Base-by-base conservation (phyloP, 2,888 invertebrate genomes). In the Coelogynopora nodosa region DNA sequence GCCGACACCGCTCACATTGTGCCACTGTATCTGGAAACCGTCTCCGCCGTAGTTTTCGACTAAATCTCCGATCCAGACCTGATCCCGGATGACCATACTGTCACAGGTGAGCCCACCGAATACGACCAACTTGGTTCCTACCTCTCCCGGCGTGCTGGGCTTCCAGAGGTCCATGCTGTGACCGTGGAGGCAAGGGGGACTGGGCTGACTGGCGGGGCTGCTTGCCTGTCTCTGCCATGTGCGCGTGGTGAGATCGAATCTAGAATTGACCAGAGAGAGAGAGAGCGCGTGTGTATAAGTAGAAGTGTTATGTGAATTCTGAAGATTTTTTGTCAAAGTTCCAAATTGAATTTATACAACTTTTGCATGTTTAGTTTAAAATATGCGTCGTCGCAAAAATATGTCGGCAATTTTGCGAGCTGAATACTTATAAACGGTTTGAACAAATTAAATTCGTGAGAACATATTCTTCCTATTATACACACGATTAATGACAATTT, bases 81-180 rank as follows among this genome's bases (percentile, higher is more conserved):
- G 74, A 26, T 23, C 27, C 23, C 23, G 74, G 23, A 74, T 26
- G 18, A 26, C 74, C 2, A 74, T 10, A 23, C 74, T 26, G 2
- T 5, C 5, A 23, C 74, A 74, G 74, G 74, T 74, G 18, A 74
- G 5, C 23, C 74, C 74, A 2, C 74, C 74, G 74, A 23, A 74
- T 2, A 74, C 74, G 10, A 74, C 27, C 5, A 74, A 23, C 5
- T 49, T 10, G 49, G 5, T 5, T 5, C 5, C 49, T 18, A 10
- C 49, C 18, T 49, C 5, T 5, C 23, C 23, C 18, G 5, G 18
- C 18, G 18, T 18, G 18, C 5, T 49, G 2, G 74, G 5, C 23
- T 26, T 74, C 74, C 74, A 74, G 74, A 74, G 74, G 23, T 23
- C 23, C 74, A 74, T 74, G 23, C 74, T 74, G 74, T 74, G 74